Evolutionary conservation across 2,797 vertebrate genomes (phyloP).

Genomic region (Megalops cyprinoides): DNA sequence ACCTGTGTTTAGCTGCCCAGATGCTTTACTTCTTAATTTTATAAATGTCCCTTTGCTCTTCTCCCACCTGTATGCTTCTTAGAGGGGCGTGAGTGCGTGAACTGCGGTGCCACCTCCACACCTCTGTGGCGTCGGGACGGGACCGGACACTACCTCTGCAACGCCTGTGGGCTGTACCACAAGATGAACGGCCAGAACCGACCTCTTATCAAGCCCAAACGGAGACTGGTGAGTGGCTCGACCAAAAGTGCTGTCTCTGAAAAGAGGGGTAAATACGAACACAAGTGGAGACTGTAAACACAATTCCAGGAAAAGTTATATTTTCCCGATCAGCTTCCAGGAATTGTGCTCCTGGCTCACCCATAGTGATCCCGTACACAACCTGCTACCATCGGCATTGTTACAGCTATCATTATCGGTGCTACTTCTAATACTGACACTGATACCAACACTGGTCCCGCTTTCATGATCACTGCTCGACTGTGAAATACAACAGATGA

Average conservation of each 20-base stretch:
- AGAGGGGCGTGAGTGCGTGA: slow-evolving; percentile 97
- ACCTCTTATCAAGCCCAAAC: slow-evolving; percentile 97
- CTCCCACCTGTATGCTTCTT: slow-evolving; percentile 42
- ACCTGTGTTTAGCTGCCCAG: background rate
- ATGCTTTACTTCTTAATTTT: slow-evolving; percentile 30
- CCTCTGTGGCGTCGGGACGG: slow-evolving; percentile 96
- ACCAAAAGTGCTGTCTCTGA: background rate
- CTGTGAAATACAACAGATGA: background rate
- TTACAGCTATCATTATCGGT: slow-evolving; percentile 65
- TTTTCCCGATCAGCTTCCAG: slow-evolving; percentile 75
- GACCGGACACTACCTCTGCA: slow-evolving; percentile 97
- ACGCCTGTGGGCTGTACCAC: slow-evolving; percentile 97
- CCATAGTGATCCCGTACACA: slow-evolving; percentile 54
- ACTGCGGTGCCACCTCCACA: slow-evolving; percentile 95
- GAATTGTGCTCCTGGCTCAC: slow-evolving; percentile 67
- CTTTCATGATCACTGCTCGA: slow-evolving; percentile 24
- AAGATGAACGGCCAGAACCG: slow-evolving; percentile 99
- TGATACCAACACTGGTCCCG: slow-evolving; percentile 34
- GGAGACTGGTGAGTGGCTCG: slow-evolving; percentile 87
- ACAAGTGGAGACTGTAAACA: slow-evolving; percentile 39
- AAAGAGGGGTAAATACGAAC: slow-evolving; percentile 27
- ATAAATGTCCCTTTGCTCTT: slow-evolving; percentile 37
- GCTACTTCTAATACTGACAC: slow-evolving; percentile 53
- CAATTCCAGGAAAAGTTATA: slow-evolving; percentile 77
- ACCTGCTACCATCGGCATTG: slow-evolving; percentile 49